Conservation (phyloP, 1,140 invertebrate genomes). For the Atopsyche davidsoni region DNA sequence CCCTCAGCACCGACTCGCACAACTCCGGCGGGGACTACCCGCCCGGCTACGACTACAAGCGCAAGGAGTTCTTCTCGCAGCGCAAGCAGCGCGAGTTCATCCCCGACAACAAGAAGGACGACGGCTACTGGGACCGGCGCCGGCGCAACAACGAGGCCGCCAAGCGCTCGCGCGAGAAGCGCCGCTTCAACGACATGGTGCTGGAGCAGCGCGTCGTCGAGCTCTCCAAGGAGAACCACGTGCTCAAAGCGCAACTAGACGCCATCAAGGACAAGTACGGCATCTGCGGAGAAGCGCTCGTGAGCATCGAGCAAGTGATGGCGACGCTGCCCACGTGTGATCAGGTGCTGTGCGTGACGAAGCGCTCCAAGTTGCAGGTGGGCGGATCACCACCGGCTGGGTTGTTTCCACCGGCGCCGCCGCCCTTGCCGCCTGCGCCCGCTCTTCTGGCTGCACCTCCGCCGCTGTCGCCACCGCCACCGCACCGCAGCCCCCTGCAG, state of each 20-base stretch:
- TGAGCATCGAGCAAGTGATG: constrained; percentile 81
- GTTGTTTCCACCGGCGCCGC: constrained; percentile 55
- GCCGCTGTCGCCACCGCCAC: constrained; percentile 34
- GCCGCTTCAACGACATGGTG: constrained; percentile 95
- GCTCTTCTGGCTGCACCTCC: constrained; percentile 42
- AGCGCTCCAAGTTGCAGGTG: constrained; percentile 63
- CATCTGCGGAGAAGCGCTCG: constrained; percentile 76
- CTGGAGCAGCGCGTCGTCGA: constrained; percentile 90
- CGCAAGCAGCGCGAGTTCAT: constrained; percentile 94
- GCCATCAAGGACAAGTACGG: constrained; percentile 92
- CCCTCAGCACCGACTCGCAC: constrained; percentile 39
- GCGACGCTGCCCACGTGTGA: constrained; percentile 76
- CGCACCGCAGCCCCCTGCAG: constrained; percentile 46
- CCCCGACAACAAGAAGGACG: constrained; percentile 94
- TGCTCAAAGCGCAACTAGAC: constrained; percentile 85
- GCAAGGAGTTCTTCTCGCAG: constrained; percentile 76
- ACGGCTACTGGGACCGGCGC: constrained; percentile 94
- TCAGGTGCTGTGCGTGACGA: constrained; percentile 73
- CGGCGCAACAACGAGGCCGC: constrained; percentile 95
- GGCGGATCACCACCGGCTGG: constrained; percentile 41
- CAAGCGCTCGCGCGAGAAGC: constrained; percentile 88
- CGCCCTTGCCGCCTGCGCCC: constrained; percentile 64
- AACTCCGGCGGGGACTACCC: constrained; percentile 42
- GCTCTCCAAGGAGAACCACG: constrained; percentile 90
- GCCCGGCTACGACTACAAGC: constrained; percentile 52